phyloP scores from a whole-genome alignment of 1,140 invertebrate species.

The Penaeus indicus region DNA sequence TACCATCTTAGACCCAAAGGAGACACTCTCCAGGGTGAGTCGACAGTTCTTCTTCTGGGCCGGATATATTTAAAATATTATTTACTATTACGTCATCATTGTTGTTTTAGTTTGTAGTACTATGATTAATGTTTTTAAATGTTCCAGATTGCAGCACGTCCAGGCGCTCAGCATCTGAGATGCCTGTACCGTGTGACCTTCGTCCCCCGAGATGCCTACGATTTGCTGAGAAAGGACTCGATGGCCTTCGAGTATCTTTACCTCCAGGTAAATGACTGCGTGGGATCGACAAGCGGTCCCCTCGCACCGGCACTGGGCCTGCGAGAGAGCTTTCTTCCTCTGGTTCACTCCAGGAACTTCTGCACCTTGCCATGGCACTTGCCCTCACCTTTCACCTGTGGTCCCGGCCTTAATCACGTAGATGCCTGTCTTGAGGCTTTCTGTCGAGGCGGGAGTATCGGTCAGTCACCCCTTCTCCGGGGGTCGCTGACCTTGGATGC shows the following conservation, averaged over 20 bases:
- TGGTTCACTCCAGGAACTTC: too few relatives aligned
- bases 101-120: background rate
- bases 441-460: too few relatives aligned
- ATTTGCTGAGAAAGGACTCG: constrained; percentile 84
- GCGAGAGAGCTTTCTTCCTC: background rate
- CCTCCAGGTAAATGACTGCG: constrained; percentile 74
- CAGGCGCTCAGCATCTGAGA: constrained; percentile 87
- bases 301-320: background rate
- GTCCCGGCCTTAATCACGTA: too few relatives aligned
- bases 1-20: constrained; percentile 84
- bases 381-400: too few relatives aligned
- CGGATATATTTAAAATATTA: background rate
- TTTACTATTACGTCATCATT: background rate
- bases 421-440: too few relatives aligned
- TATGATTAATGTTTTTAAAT: background rate
- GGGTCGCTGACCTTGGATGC: too few relatives aligned
- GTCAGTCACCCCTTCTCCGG: too few relatives aligned
- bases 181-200: constrained; percentile 91
- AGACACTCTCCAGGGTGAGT: constrained; percentile 85
- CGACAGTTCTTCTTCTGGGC: background rate
- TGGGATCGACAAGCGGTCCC: background rate
- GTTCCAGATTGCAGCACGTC: constrained; percentile 85
- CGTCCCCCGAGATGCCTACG: constrained; percentile 86
- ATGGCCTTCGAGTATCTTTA: constrained; percentile 91
- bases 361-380: too few relatives aligned